Evolutionary conservation across 2,888 invertebrate genomes (phyloP), one percentile per base, ranked within the genome.

Genomic region (Tiphia femorata): DNA sequence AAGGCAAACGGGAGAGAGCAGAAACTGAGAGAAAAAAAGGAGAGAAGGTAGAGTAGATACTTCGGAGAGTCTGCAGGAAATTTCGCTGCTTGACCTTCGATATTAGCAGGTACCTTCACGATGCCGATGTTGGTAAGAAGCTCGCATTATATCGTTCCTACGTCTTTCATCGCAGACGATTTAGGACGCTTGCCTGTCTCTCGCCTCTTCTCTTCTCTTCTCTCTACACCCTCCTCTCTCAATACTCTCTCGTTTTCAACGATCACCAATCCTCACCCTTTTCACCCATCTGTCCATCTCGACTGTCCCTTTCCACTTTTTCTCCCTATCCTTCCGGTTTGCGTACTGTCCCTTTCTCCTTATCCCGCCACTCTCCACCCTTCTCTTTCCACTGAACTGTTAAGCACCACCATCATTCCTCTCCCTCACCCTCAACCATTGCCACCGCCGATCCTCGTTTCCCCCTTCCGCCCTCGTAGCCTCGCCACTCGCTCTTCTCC

Each of bases 21-120:
- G 27, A 27, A 17, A 19, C 19, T 17, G 25, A 21, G n/a, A n/a
- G n/a, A n/a, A n/a, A n/a, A n/a, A n/a, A n/a, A n/a, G 37, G 12
- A 38, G 17, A 5, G 16, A n/a, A n/a, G n/a, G n/a, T n/a, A n/a
- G n/a, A n/a, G n/a, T n/a, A n/a, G n/a, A n/a, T n/a, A n/a, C n/a
- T 38, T 7, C 33, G 12, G 33, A 33, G 33, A 33, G n/a, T n/a
- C 25, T 23, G 42, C 10, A 19, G 46, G 37, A 55, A 55, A 33
- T 55, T 29, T 27, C 56, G 21, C n/a, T 3, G 27, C 48, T 27
- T 17, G 33, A 59, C 27, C 59, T 55, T 40, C 50, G 55, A 48
- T 50, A 48, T 48, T 29, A 16, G 12, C 41, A 20, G 43, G 37
- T 29, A 16, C 49, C n/a, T 51, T 43, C 23, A 30, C n/a, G n/a